Evolutionary conservation across 2,888 invertebrate species (phyloP).

Genomic region (Ferdinandea cuprea): DNA sequence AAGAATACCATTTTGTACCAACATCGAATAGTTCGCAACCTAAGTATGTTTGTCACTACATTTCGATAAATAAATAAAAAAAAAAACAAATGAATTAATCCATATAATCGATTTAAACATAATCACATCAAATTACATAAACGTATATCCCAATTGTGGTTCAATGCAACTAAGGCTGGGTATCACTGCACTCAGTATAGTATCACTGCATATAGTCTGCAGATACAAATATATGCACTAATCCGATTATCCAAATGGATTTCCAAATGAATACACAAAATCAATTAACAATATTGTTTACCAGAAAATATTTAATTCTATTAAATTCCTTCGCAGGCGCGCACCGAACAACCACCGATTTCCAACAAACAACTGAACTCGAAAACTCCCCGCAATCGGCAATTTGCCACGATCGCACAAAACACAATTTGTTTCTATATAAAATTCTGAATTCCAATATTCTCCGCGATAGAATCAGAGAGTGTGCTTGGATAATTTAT

Average conservation of each 20-base stretch:
- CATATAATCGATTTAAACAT: not conserved
- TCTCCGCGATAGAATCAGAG: conserved; percentile 6
- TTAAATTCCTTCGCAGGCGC: conserved; percentile 54
- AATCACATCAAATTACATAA: not conserved
- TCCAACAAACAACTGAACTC: conserved; percentile 52
- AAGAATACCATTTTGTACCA: too few species aligned
- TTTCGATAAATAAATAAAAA: too few species aligned
- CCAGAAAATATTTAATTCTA: conserved; percentile 27
- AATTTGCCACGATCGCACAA: conserved; percentile 50
- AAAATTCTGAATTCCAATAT: conserved; percentile 50
- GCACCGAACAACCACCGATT: conserved; percentile 50
- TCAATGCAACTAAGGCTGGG: not conserved
- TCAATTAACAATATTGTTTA: conserved; percentile 29
- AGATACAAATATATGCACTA: not conserved
- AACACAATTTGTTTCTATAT: conserved; percentile 42
- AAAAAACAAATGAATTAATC: not conserved
- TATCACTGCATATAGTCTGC: not conserved
- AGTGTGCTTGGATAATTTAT: conserved; percentile 69
- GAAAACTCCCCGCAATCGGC: conserved; percentile 45
- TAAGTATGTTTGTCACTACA: too few species aligned
- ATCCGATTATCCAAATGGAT: conserved; percentile 42
- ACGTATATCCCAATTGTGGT: not conserved
- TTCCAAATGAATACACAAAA: conserved; percentile 27
- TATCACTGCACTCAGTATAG: not conserved
- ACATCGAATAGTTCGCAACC: too few species aligned